phyloP scores from a whole-genome alignment of 2,113 vertebrate species.

The Barbus barbus region DNA sequence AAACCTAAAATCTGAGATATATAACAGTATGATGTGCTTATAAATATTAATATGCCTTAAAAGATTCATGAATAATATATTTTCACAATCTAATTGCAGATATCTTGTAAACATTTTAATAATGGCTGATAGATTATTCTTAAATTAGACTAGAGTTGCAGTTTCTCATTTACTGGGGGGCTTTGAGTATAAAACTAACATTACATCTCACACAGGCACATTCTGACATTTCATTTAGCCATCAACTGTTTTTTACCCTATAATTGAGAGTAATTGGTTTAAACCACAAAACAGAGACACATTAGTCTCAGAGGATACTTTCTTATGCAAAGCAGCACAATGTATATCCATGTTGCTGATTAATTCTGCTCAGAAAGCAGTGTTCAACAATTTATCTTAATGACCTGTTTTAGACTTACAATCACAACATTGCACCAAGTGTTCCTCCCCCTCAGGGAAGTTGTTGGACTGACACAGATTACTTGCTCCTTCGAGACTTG shows the following conservation, averaged over 20 bases:
- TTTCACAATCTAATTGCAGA: slow-evolving; percentile 33
- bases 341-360: slow-evolving; percentile 19
- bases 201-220: background rate
- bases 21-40: slow-evolving; percentile 20
- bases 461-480: slow-evolving; percentile 11
- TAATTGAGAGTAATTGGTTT: slow-evolving; percentile 22
- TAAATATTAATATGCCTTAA: slow-evolving; percentile 52
- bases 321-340: slow-evolving; percentile 7
- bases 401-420: slow-evolving; percentile 38
- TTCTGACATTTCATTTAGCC: slow-evolving; percentile 26
- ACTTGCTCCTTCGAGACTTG: slow-evolving; percentile 14
- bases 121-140: slow-evolving; percentile 40
- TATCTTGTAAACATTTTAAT: slow-evolving; percentile 47
- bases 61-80: slow-evolving; percentile 50
- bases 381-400: slow-evolving; percentile 29
- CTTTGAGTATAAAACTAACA: background rate
- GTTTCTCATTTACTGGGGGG: background rate
- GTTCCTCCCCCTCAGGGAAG: slow-evolving; percentile 21
- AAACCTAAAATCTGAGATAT: slow-evolving; percentile 22
- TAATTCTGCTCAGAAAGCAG: slow-evolving; percentile 35
- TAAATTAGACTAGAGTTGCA: background rate
- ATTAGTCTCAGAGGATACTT: background rate
- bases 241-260: background rate
- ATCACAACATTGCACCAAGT: slow-evolving; percentile 25
- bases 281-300: background rate